Conservation (phyloP, 2,797 vertebrate genomes). For the Chelidonichthys spinosus region DNA sequence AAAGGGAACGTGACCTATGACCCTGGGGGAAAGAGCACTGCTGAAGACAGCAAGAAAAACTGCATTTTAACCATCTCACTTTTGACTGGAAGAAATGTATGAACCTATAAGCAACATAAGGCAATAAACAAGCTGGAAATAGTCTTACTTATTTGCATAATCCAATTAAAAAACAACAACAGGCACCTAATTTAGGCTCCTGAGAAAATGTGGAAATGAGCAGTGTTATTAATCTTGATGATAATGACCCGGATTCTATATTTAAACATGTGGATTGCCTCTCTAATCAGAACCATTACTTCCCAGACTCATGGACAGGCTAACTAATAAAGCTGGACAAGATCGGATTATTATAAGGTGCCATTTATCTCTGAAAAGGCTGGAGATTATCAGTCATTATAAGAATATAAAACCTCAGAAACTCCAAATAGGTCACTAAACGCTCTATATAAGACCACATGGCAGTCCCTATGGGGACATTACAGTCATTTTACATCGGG, state of each 20-base stretch:
- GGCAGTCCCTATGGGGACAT: constrained; percentile 32
- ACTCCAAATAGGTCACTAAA: constrained; percentile 43
- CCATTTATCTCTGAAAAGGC: neutral
- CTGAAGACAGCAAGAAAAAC: constrained; percentile 40
- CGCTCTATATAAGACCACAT: constrained; percentile 30
- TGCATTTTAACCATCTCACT: constrained; percentile 58
- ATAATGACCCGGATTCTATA: constrained; percentile 39
- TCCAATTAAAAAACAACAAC: constrained; percentile 18
- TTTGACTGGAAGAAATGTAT: constrained; percentile 35
- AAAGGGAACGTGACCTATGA: constrained; percentile 77
- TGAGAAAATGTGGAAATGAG: constrained; percentile 29
- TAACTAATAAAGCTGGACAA: neutral
- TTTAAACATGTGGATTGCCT: constrained; percentile 41
- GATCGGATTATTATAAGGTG: neutral
- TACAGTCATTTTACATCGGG: constrained; percentile 31
- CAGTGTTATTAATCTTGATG: constrained; percentile 25
- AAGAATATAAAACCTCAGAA: constrained; percentile 11
- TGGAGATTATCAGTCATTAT: neutral
- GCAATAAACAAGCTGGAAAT: constrained; percentile 27
- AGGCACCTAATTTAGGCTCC: constrained; percentile 28
- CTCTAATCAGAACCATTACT: constrained; percentile 41
- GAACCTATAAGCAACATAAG: neutral
- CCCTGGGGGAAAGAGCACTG: constrained; percentile 50
- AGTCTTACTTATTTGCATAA: constrained; percentile 25
- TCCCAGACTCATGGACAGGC: constrained; percentile 18